Evolutionary conservation across 2,113 vertebrate genomes (phyloP).

Genomic region (Bos indicus): DNA sequence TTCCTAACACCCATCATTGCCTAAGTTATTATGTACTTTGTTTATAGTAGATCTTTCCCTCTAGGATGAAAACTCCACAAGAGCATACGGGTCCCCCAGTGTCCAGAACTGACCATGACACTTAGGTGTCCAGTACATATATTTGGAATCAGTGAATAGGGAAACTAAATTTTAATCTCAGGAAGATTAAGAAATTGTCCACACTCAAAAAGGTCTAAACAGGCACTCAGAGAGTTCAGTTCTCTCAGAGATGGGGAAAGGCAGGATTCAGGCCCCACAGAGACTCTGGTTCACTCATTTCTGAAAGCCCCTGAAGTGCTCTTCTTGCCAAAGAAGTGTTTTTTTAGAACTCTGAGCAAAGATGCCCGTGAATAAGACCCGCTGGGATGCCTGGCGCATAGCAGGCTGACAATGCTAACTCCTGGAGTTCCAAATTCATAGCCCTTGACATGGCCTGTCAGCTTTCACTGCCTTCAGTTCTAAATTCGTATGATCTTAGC

Average conservation of each 20-base stretch:
- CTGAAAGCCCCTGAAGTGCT: constrained; percentile 30
- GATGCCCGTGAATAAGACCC: background rate
- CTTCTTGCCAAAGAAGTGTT: constrained; percentile 1
- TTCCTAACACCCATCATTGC: background rate
- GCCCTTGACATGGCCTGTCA: constrained; percentile 81
- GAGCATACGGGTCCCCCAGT: background rate
- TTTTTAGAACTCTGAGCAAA: constrained; percentile 1
- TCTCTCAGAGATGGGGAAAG: background rate
- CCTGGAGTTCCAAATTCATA: constrained; percentile 74
- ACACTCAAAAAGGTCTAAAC: background rate
- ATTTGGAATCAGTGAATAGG: background rate
- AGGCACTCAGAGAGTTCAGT: background rate
- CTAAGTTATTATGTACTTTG: background rate
- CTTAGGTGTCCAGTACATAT: background rate
- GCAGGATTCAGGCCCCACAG: background rate
- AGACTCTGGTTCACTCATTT: background rate
- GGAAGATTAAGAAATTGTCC: background rate
- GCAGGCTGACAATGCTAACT: constrained; percentile 65
- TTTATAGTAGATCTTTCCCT: background rate
- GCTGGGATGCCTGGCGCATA: background rate
- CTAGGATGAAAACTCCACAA: background rate
- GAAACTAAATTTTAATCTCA: background rate
- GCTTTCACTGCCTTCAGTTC: constrained; percentile 70
- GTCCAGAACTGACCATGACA: background rate
- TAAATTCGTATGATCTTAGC: constrained; percentile 77